A percentile compares a stretch with the other conserved stretches of the same genome.
Evolutionary conservation across 2,113 vertebrate genomes (phyloP).

Genomic region (Gadus macrocephalus): DNA sequence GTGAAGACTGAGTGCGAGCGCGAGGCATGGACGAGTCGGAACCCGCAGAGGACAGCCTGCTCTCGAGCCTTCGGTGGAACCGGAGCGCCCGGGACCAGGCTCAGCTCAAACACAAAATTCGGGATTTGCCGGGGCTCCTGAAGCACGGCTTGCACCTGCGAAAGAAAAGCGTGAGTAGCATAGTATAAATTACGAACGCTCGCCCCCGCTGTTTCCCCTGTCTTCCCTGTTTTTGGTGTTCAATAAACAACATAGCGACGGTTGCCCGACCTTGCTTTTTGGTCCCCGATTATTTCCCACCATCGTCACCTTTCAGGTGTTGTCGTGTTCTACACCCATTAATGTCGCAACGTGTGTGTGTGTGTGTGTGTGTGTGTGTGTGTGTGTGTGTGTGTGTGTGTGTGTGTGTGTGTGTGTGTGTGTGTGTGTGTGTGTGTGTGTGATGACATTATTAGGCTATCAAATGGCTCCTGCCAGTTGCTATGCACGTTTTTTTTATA

Average conservation of each 20-base stretch:
- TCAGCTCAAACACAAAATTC: conserved; percentile 88
- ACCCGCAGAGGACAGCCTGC: conserved; percentile 76
- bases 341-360: conserved; percentile 53
- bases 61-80: conserved; percentile 76
- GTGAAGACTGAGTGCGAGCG: not conserved
- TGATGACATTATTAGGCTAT: not conserved
- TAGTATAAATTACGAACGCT: not conserved
- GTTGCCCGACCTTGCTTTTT: not conserved
- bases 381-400: conserved; percentile 10
- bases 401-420: conserved; percentile 10
- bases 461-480: no score
- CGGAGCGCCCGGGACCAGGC: conserved; percentile 78
- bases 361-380: not conserved
- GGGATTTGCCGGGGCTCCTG: conserved; percentile 86
- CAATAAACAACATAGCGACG: no score
- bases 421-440: conserved; percentile 7
- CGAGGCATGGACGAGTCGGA: conserved; percentile 74
- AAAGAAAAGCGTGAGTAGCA: conserved; percentile 83
- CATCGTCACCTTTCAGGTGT: conserved; percentile 68
- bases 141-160: conserved; percentile 91
- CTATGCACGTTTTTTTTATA: conserved; percentile 9
- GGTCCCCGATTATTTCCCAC: conserved; percentile 32
- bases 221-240: conserved; percentile 15
- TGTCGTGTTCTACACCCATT: conserved; percentile 27
- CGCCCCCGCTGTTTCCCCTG: not conserved